Evolutionary conservation across 1,140 invertebrate genomes (phyloP), one percentile per base, ranked within the genome.

Genomic region (Polyergus mexicanus): DNA sequence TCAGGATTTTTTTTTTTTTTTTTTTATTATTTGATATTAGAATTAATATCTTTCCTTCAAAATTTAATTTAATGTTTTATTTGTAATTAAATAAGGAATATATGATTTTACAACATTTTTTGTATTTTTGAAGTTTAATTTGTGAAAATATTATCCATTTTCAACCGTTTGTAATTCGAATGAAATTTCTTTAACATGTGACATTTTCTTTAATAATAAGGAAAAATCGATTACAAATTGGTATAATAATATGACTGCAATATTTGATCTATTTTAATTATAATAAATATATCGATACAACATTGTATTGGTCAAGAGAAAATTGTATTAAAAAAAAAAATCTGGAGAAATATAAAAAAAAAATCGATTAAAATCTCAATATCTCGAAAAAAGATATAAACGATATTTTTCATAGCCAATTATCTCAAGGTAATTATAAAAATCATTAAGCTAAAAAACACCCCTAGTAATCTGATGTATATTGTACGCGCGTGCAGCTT

Each of bases 251-350:
- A 35, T 56, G 47, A 28, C 16, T 56, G 28, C 28, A 54, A 19
- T 56, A 54, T 56, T 56, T 56, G 28, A 74, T 56, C 25, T 72
- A 56, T 35, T 56, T 51, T 32, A 72, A 72, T 32, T 3, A 32
- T 54, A 11, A 74, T 56, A 47, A 4, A 47, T 51, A 51, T 51
- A 71, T 71, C 13, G 11, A 54, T 71, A 28, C n/a, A 32, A 35
- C 16, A 51, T 51, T 16, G 28, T 7, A 28, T n/a, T 4, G 19
- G 10, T n/a, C 4, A 41, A 41, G 25, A 63, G 22, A 32, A 19
- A 32, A 35, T 35, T 62, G 28, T 76, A 44, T 76, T 38, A 28
- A 63, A 16, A 76, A 63, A 44, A 32, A 71, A 71, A 71, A 44
- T 16, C 16, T 69, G 16, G 4, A 69, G 5, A 69, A 28, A 47